These are phyloP conservation scores for Eubasilissa splendida DNA, from an alignment of 2,888 invertebrate genomes.

Conservation along the genomic window DNA sequence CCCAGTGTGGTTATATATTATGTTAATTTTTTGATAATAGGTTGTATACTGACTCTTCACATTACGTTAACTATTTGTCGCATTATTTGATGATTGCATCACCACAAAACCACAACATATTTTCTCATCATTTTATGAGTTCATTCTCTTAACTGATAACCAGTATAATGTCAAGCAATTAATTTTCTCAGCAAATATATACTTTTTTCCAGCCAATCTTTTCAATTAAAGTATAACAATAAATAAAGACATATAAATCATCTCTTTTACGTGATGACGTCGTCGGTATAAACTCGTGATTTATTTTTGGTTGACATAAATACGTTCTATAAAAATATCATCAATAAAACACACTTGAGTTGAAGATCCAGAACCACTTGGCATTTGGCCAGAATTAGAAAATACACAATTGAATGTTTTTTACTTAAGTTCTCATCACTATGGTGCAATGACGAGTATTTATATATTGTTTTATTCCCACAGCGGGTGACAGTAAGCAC, in stretches of 20 bases:
- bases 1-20: too few relatives aligned
- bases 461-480: constrained; percentile 12
- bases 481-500: constrained; percentile 68
- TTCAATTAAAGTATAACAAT: too few relatives aligned
- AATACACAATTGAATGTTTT: constrained; percentile 11
- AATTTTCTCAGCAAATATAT: too few relatives aligned
- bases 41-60: too few relatives aligned
- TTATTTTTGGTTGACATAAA: too few relatives aligned
- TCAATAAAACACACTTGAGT: constrained; percentile 14
- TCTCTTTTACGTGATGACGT: too few relatives aligned
- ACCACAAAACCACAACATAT: constrained; percentile 13
- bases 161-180: too few relatives aligned
- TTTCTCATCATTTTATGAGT: neutral
- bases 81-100: constrained; percentile 1
- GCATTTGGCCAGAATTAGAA: constrained; percentile 23
- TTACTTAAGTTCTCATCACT: neutral
- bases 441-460: neutral
- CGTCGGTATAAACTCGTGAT: too few relatives aligned
- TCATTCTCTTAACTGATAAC: too few relatives aligned
- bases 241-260: too few relatives aligned
- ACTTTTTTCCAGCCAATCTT: too few relatives aligned
- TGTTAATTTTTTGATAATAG: too few relatives aligned
- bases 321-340: neutral
- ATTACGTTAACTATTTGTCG: neutral
- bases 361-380: constrained; percentile 9